Evolutionary conservation across 2,888 invertebrate species (phyloP), one percentile per base, ranked within the genome.

Genomic region (Drosophila rubida): DNA sequence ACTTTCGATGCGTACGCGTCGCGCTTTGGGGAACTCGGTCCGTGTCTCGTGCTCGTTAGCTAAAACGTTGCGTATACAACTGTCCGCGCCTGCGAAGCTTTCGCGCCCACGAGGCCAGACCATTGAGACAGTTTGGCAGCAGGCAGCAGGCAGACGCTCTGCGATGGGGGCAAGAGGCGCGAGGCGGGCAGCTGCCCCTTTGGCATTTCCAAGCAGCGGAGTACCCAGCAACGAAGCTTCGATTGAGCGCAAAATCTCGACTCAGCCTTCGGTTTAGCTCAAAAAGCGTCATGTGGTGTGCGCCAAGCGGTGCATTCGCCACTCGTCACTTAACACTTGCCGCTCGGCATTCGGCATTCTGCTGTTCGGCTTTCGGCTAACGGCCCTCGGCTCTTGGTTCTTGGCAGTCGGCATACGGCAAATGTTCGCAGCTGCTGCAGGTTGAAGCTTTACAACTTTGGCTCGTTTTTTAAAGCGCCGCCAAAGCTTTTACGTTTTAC

Each of bases 61-160:
- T 90, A 61, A 76, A 89, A 79, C 90, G 90, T 90, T 90, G 90
- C 90, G 90, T 87, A 87, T 87, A 89, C 88, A 90, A 90, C 90
- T 90, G 87, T 69, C 81, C 75, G 84, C 81, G 79, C 74, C 75
- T 75, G 75, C 67, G 65, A 78, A 90, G 90, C 90, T 90, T 90
- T 89, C 78, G 79, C 67, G 68, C 65, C 81, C 87, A 87, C 81
- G 84, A 83, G 82, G 86, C 86, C 75, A 16, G 46, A 58, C 73
- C 78, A 87, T 75, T 81, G 75, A 72, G 72, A 77, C 78, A 46
- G 60, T 77, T 76, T 73, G 69, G 60, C 76, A 69, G 64, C 63
- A 66, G 69, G 60, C 76, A 69, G 64, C 63, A 66, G 57, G 53
- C 41, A 32, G 30, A 14, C 13, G 5, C 37, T 1, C 4, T 14